Evolutionary conservation across 2,888 invertebrate genomes (phyloP), one percentile per base, ranked within the genome.

Genomic region (Pheosia gnoma): DNA sequence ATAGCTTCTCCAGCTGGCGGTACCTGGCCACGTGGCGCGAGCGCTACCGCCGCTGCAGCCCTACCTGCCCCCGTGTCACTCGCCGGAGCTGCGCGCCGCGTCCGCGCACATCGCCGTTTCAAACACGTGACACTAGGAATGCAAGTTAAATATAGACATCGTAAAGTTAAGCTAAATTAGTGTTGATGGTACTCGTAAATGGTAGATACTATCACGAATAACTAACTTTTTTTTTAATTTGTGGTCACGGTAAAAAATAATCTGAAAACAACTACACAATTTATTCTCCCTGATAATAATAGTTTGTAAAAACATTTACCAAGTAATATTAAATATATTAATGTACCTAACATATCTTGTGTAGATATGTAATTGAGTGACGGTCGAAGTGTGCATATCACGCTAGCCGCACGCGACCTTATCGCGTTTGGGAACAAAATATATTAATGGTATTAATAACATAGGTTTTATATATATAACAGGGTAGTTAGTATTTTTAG

Each of bases 1-100:
- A 93, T 93, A 93, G 84, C 91, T 89, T 88, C 86, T 93, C 93
- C 93, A 93, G 93, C 90, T 92, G 91, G 89, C 88, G 79, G 83
- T 91, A 91, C 91, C 92, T 90, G 90, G 83, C 87, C 93, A 93
- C 93, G 93, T 93, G 92, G 91, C 84, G 73, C 74, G 72, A 72
- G 79, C 79, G 78, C 82, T 73, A 74, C 78, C 80, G 79, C 73
- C 71, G 77, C 66, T 75, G 77, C 79, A 79, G 79, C 78, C 77
- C 74, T 81, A 83, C 85, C 85, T 83, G 83, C 75, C 73, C 71
- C 70, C 73, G 62, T 61, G 60, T 59, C 57, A 53, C 61, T 61
- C 69, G 52, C 57, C 49, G 37, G 61, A 36, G 63, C 59, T 51
- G 54, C 37, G n/a, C n/a, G n/a, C n/a, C n/a, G n/a, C n/a, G 59